Base-by-base conservation (phyloP, 2,888 invertebrate genomes). In the Protonemura montana region DNA sequence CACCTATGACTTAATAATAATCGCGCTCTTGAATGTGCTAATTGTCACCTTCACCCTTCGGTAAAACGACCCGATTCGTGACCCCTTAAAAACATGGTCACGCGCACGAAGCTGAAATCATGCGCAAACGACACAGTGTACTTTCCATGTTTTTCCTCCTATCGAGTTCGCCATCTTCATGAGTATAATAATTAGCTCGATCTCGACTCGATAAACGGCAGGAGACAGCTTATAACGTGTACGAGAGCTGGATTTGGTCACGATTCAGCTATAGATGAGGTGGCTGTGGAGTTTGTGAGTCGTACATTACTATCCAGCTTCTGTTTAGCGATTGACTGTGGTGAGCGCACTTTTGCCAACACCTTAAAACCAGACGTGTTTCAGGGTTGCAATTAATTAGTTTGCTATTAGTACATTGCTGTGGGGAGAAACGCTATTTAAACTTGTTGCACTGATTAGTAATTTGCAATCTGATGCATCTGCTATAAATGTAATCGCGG, bases 111-210 rank as follows among this genome's bases (percentile, higher is more conserved):
- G 3, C 26, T 27, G 59, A 21, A 59, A 13, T 76, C 84, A n/a
- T 26, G 26, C 59, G 76, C 84, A 27, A 59, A 25, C 42, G 41
- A 41, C 42, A 83, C 42, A 41, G 42, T 84, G 84, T 84, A 84
- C 84, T 84, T 84, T 76, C 76, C 84, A 29, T 84, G 84, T 84
- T 25, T n/a, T 25, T 59, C 27, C 59, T 59, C 28, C 76, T 76
- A 84, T 84, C 84, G 29, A 42, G 76, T 76, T 21, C 27, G 29
- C 28, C 27, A 84, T 84, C 84, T 59, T 76, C 21, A 6, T 59
- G 84, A 29, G 59, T 59, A 26, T 59, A 84, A 84, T 83, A 83
- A 84, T 84, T 84, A 84, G 76, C 3, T 21, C 29, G 84, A 84
- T 84, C n/a, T 41, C 84, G 76, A 13, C 26, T 21, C 5, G 81